Percentiles rank a stretch among this genome's conserved stretches.
These are phyloP conservation scores for Ceraclea dissimilis DNA, from an alignment of 2,888 invertebrate genomes.

Conservation along the genomic window DNA sequence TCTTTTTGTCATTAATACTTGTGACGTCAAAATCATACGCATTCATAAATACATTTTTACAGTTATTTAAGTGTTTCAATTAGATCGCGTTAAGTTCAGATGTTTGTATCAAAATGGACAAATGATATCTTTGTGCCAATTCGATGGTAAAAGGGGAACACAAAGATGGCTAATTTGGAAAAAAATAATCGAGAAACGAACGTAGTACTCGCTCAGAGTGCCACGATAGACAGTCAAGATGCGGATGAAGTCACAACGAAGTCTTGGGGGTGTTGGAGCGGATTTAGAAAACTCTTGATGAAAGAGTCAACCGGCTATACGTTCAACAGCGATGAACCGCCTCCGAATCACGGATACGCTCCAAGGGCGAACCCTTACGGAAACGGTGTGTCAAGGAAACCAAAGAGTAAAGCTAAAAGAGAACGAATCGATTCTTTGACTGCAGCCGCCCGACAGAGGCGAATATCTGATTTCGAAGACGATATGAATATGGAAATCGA, in stretches of 20 bases:
- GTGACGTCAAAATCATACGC: no score
- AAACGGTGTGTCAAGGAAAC: neutral
- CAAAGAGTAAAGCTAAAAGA: neutral
- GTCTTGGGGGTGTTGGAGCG: slow-evolving; percentile 11
- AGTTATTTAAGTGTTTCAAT: no score
- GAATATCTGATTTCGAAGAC: slow-evolving; percentile 26
- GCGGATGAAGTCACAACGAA: neutral
- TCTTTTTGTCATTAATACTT: no score
- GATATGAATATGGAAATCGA: slow-evolving; percentile 28
- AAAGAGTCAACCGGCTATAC: slow-evolving; percentile 14
- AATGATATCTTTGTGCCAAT: no score
- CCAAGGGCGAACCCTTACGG: neutral
- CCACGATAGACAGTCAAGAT: neutral
- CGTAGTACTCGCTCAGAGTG: neutral
- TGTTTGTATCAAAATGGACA: no score
- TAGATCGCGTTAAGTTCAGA: no score
- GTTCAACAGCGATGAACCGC: neutral
- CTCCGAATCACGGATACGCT: neutral
- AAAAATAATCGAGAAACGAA: no score
- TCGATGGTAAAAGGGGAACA: no score
- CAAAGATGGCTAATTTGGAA: no score
- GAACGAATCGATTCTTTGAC: slow-evolving; percentile 11
- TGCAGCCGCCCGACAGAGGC: slow-evolving; percentile 13
- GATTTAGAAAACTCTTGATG: slow-evolving; percentile 8
- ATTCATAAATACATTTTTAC: no score